Base-by-base conservation (phyloP, 1,140 invertebrate species). In the Grapholita molesta region DNA sequence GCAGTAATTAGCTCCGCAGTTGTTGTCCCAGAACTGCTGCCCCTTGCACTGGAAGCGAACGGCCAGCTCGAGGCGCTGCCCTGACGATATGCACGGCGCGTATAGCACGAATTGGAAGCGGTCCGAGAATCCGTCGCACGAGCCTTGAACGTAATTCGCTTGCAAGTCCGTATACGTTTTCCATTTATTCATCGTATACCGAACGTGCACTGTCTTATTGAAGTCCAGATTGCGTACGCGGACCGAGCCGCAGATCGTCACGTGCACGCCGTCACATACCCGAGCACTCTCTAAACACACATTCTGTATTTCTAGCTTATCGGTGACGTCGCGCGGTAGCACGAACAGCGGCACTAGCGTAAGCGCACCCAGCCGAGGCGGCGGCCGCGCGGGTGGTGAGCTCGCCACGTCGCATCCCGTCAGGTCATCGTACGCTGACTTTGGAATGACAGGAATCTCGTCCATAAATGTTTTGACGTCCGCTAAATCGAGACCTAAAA, bases 71-170 rank as follows among this genome's bases (percentile, higher is more conserved):
- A 98, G 81, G 42, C 94, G 93, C 73, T 96, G 94, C 0, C 97
- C 97, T 2, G 96, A 92, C 7, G 92, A 88, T 74, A 98, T 90
- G 35, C 94, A 95, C 76, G 96, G 94, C 68, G 95, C 95, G 70
- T 96, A 96, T 1, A 97, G 79, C 5, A 95, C 84, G 77, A 99
- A 96, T 7, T 94, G 94, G 83, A 99, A 99, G 70, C 96, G 96
- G 84, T 99, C 98, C 11, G 97, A 98, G 74, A 97, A 97, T 1
- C 97, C 97, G 79, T 99, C 98, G 88, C 97, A 98, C 0, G 97
- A 98, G 76, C 97, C 96, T 38, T 94, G 93, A 32, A 98, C 95
- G 85, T 99, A 99, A 4, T 93, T 95, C 0, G 97, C 95, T 76
- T 95, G 94, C 65, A 97, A 91, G 76, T 99, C 98, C 28, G 94